Conservation (phyloP, 2,113 vertebrate species). For the Oreotragus oreotragus region DNA sequence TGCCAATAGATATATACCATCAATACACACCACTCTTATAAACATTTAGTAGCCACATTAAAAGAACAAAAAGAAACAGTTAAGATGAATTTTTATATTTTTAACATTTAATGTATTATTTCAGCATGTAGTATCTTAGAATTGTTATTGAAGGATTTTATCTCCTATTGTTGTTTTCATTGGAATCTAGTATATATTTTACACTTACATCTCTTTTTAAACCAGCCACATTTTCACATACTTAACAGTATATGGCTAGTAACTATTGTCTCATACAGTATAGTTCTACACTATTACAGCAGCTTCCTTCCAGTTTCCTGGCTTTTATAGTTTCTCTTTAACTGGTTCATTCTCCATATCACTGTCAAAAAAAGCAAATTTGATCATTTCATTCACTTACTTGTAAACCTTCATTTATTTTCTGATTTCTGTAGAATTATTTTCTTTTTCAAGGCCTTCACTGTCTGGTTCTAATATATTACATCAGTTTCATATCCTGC, state of each 20-base stretch:
- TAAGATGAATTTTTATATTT: neutral
- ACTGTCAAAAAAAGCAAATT: neutral
- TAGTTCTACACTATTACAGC: neutral
- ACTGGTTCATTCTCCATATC: neutral
- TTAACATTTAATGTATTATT: neutral
- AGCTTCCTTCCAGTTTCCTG: neutral
- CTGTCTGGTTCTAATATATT: neutral
- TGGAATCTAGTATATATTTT: neutral
- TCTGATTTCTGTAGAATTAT: neutral
- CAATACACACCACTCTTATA: neutral
- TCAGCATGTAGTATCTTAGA: neutral
- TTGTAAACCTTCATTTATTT: neutral
- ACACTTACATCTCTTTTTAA: neutral
- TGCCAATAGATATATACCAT: neutral
- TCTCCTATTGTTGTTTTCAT: neutral
- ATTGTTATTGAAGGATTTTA: neutral
- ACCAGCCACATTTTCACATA: neutral
- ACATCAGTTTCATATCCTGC: neutral
- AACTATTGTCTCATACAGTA: neutral
- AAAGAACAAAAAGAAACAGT: neutral
- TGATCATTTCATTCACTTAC: neutral
- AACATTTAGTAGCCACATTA: neutral
- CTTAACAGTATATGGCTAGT: neutral
- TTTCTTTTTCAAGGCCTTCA: neutral
- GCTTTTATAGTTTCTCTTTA: constrained; percentile 1